Base-by-base conservation (phyloP, 2,888 invertebrate genomes). In the Teleogryllus oceanicus region DNA sequence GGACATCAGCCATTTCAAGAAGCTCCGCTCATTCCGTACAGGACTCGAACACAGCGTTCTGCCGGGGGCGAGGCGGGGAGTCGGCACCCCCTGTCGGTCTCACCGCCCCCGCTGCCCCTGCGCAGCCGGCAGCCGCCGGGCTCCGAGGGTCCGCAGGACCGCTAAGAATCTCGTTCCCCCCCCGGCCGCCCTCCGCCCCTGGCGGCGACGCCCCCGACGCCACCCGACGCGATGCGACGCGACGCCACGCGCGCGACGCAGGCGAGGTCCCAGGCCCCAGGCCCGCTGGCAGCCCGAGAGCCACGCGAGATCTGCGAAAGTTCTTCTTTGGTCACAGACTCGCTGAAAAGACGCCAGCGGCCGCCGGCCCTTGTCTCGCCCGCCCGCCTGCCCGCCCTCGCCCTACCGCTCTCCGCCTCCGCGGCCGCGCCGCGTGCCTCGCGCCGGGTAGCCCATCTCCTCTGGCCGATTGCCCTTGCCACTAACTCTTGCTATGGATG, bases 401-500 rank as follows among this genome's bases (percentile, higher is more conserved):
- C 21, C 21, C 21, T 21, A 21, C 21, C 37, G 37, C 37, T 8
- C 37, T 62, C n/a, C n/a, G 62, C 16, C 62, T n/a, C 16, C 13
- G 13, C n/a, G n/a, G 16, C 62, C 62, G 13, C n/a, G 62, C 62
- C 62, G 8, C 62, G 62, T 62, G 62, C 13, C 16, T 62, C 62
- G 62, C 62, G 37, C 37, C 37, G 37, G 37, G 37, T 37, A 37
- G 37, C 37, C 37, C 37, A 37, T 37, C 37, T 37, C 37, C 5
- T 62, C n/a, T 62, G 62, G 62, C 62, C 62, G 62, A 62, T 62
- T 62, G n/a, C 62, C 62, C 62, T 62, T 62, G 62, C 62, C 62
- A 62, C 62, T 62, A 13, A 62, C 62, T 62, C n/a, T 62, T n/a
- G 62, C 62, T 62, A 62, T 18, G n/a, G 16, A 62, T 62, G 11